phyloP scores from a whole-genome alignment of 1,140 invertebrate genomes.

The Holotrichia oblita region DNA sequence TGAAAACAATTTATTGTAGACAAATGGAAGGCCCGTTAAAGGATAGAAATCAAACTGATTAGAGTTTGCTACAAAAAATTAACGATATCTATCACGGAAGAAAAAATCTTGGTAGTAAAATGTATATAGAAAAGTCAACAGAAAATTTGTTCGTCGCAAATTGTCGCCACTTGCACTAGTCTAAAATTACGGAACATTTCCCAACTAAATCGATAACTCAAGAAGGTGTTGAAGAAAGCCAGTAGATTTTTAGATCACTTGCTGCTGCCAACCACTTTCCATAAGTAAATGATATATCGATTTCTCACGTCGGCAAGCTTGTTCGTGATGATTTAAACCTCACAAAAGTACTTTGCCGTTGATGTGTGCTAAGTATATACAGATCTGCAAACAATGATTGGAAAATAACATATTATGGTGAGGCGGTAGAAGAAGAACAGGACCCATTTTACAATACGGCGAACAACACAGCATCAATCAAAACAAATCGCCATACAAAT shows the following conservation, averaged over 20 bases:
- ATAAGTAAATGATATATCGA: conserved; percentile 14
- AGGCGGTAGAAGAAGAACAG: neutral
- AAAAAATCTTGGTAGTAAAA: too few species aligned
- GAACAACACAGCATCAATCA: conserved; percentile 11
- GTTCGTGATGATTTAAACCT: neutral
- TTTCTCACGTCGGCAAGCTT: neutral
- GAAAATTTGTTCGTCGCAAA: too few species aligned
- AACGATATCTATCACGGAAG: too few species aligned
- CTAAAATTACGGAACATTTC: too few species aligned
- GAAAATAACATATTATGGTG: conserved; percentile 10
- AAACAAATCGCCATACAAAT: conserved; percentile 32
- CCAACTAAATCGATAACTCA: too few species aligned
- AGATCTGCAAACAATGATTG: conserved; percentile 13
- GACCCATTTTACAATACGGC: neutral
- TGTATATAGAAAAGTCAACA: too few species aligned
- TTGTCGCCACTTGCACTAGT: too few species aligned
- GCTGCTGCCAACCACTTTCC: neutral
- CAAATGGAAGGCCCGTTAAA: too few species aligned
- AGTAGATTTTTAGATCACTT: too few species aligned
- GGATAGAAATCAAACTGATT: too few species aligned
- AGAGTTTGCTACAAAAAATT: too few species aligned
- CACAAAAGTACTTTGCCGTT: neutral
- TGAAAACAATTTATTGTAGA: too few species aligned
- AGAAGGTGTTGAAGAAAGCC: neutral
- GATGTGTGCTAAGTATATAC: neutral